Evolutionary conservation across 2,888 invertebrate genomes (phyloP), one percentile per base, ranked within the genome.

Genomic region (Linnaemya vulpina): DNA sequence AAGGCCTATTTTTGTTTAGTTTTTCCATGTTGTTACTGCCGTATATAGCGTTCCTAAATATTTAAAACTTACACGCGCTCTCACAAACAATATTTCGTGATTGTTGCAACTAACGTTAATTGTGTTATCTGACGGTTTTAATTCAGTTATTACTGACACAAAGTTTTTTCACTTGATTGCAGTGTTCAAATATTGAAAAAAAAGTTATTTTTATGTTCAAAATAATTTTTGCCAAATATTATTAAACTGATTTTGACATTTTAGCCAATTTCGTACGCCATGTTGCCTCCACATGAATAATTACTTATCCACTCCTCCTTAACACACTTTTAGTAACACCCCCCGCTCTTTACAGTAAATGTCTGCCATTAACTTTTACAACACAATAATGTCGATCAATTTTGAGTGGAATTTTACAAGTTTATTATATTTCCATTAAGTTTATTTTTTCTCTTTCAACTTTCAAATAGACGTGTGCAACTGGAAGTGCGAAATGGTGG

Each of bases 351-450:
- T 40, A 7, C 13, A 25, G 20, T 15, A 62, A 63, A 63, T 38
- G 65, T 35, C 55, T 73, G 55, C 30, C 62, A 71, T 63, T 55
- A 71, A 62, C 53, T 63, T 63, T 60, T 60, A 30, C 68, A 43
- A 10, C 51, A 51, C 70, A 43, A 53, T 20, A 63, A 55, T 63
- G 25, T 65, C 79, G 71, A 79, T 71, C 71, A 63, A 63, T 53
- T 63, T 55, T 63, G 63, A 55, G 49, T 49, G 35, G 49, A 73
- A 58, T 49, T 71, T 79, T 55, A 73, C 79, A 71, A 71, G 63
- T 65, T 79, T 73, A 63, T 65, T 58, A 65, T 71, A 46, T 38
- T 79, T 79, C 5, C 22, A 63, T 25, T 55, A 15, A 35, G 0
- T 35, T 35, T 63, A 30, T 25, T 15, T 63, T 51, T 25, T 4